These are phyloP conservation scores for Stramonita haemastoma DNA, from an alignment of 2,888 invertebrate genomes.

Conservation along the genomic window DNA sequence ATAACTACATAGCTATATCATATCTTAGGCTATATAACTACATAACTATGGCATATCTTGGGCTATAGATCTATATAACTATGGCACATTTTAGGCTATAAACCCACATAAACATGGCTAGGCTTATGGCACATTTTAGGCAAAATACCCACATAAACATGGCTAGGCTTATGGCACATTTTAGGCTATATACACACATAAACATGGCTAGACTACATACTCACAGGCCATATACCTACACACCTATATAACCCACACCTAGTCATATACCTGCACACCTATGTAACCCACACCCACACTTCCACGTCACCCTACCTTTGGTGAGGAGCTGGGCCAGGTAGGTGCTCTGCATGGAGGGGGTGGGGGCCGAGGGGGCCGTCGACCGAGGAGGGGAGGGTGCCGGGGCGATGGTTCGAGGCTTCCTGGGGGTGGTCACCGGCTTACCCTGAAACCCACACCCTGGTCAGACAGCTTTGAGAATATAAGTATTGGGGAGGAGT, in stretches of 20 bases:
- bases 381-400: conserved; percentile 52
- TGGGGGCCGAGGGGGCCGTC: conserved; percentile 46
- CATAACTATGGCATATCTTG: too few species aligned
- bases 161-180: too few species aligned
- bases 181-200: neutral
- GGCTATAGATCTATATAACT: too few species aligned
- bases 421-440: conserved; percentile 52
- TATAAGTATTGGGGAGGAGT: too few species aligned
- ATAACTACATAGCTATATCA: too few species aligned
- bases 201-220: neutral
- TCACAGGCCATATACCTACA: neutral
- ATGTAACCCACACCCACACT: neutral
- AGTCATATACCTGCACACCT: neutral
- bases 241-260: neutral
- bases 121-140: too few species aligned
- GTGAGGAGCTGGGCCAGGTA: conserved; percentile 90
- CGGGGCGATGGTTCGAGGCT: conserved; percentile 64
- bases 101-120: too few species aligned
- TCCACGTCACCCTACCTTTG: conserved; percentile 79
- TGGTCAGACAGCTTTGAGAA: too few species aligned
- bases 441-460: conserved; percentile 55
- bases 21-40: too few species aligned
- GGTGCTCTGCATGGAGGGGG: conserved; percentile 82
- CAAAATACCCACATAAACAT: too few species aligned
- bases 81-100: too few species aligned